Percentiles rank a stretch among this genome's conserved stretches.
Evolutionary conservation across 2,888 invertebrate genomes (phyloP).

Genomic region (Chaitophorus viminalis): DNA sequence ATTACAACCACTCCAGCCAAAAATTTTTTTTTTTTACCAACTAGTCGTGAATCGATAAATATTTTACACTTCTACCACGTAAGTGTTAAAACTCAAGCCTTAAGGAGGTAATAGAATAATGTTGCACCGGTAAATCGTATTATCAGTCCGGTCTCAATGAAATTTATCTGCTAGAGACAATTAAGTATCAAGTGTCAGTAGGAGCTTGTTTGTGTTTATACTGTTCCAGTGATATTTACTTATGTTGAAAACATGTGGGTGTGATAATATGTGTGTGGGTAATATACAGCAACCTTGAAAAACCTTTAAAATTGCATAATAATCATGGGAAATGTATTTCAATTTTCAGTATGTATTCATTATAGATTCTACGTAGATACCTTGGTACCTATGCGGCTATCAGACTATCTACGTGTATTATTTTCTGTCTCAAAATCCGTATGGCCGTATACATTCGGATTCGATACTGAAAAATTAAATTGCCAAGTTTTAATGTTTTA

Average conservation of each 20-base stretch:
- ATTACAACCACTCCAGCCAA: neutral
- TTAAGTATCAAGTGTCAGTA: neutral
- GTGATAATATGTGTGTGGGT: slow-evolving; percentile 31
- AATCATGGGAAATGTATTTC: slow-evolving; percentile 23
- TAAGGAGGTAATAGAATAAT: too few relatives aligned
- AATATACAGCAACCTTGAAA: slow-evolving; percentile 30
- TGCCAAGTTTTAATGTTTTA: neutral
- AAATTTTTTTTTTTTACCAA: neutral
- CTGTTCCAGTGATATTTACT: slow-evolving; percentile 29
- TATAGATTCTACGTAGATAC: too few relatives aligned
- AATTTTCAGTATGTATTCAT: neutral
- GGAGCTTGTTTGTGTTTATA: neutral
- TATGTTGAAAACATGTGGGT: slow-evolving; percentile 18
- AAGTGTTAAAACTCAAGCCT: too few relatives aligned
- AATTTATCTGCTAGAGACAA: slow-evolving; percentile 17
- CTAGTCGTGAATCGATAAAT: neutral
- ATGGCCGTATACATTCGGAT: neutral
- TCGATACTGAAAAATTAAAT: neutral
- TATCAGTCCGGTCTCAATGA: neutral
- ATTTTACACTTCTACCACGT: neutral
- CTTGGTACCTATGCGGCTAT: too few relatives aligned
- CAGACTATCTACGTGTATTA: neutral
- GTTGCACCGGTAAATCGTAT: neutral
- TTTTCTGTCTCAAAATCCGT: neutral
- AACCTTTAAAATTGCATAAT: slow-evolving; percentile 50